Base-by-base conservation (phyloP, 2,888 invertebrate species). In the Athalia cordata region DNA sequence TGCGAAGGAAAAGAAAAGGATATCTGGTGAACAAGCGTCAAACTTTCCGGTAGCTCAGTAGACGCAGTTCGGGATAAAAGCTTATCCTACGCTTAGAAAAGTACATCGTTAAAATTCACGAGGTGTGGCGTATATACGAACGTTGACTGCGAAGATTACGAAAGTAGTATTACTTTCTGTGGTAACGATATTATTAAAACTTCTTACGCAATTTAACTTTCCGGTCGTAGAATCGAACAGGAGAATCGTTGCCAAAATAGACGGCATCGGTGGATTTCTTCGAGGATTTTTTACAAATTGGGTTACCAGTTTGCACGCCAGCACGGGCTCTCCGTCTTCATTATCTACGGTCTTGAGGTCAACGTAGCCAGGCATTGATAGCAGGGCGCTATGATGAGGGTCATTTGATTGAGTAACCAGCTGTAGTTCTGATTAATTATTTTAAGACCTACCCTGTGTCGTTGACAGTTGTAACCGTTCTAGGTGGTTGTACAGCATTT, bases 251-350 rank as follows among this genome's bases (percentile, higher is more conserved):
- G 91, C 92, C 66, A 89, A 80, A 64, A 92, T 89, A 52, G 89
- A 89, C 3, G 92, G 90, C 55, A 91, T 65, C 1, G 90, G 87
- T 2, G 88, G 86, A 50, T 81, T 49, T 81, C 80, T 82, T 11
- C 82, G 79, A n/a, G 81, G 77, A 83, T 92, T 92, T 1, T 83
- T 80, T 0, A 86, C 82, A 78, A 91, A 91, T 1, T 87, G 86
- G 0, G 92, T 91, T 0, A 92, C 92, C 76, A 92, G 78, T 85
- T 92, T 92, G 82, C 92, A 92, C 47, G 90, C 92, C 55, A 92
- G 79, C 7, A 83, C 82, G 57, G 70, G 68, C 78, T 50, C 76
- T 15, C 67, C 66, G 13, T 77, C 57, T 9, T 59, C 67, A 9
- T 77, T 78, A 64, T 15, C 78, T 6, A n/a, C 43, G 7, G 75